Percentiles rank a stretch among this genome's conserved stretches.
Evolutionary conservation across 1,140 invertebrate species (phyloP).

Genomic region (Aradophagus sp.): DNA sequence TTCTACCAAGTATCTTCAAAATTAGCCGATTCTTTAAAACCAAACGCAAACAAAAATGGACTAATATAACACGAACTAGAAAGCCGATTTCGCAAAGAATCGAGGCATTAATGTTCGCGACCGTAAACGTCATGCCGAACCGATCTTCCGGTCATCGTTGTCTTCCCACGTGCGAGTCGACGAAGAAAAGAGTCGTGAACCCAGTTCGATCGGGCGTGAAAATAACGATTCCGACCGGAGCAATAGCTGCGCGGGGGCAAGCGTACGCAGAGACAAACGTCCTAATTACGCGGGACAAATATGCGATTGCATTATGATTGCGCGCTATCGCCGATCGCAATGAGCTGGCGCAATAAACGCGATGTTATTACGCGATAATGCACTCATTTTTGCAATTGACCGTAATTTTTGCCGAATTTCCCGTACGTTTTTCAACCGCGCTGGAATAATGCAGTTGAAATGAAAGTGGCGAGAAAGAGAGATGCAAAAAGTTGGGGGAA

Average conservation of each 20-base stretch:
- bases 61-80: too few species aligned
- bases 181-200: constrained; percentile 36
- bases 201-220: constrained; percentile 52
- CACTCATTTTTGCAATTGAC: constrained; percentile 15
- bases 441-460: too few species aligned
- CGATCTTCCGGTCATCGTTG: constrained; percentile 42
- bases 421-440: too few species aligned
- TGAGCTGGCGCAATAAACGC: constrained; percentile 23
- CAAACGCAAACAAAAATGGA: too few species aligned
- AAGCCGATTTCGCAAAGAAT: too few species aligned
- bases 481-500: too few species aligned
- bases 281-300: constrained; percentile 32
- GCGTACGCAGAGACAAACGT: constrained; percentile 32
- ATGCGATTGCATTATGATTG: constrained; percentile 20
- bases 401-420: too few species aligned
- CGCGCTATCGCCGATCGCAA: constrained; percentile 18
- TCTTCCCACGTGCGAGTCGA: constrained; percentile 46
- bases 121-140: constrained; percentile 42
- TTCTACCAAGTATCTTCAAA: too few species aligned
- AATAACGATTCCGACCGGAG: constrained; percentile 53
- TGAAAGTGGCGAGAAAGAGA: too few species aligned
- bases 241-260: constrained; percentile 38
- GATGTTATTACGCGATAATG: constrained; percentile 32
- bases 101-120: constrained; percentile 38
- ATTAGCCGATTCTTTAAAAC: too few species aligned